Base-by-base conservation (phyloP, 2,888 invertebrate genomes). In the Litoditis marina region DNA sequence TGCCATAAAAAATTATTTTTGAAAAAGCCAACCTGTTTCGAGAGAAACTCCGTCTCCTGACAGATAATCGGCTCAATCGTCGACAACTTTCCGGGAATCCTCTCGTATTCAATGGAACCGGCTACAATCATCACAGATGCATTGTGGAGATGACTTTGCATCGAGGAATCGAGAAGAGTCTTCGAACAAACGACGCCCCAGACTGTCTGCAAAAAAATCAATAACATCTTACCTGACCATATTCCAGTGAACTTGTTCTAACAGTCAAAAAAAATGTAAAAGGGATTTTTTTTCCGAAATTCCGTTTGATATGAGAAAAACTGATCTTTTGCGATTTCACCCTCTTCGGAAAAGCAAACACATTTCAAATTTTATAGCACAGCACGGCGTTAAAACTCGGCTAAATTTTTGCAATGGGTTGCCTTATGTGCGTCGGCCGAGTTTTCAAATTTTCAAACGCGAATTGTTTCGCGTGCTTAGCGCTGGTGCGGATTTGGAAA, bases 151-250 rank as follows among this genome's bases (percentile, higher is more conserved):
- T 60, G 31, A 27, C 32, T 36, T 25, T 46, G 68, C 63, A 51
- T 61, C 53, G 47, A 66, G 34, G 31, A 90, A 85, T 96, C 94
- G 0, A 92, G 91, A 0, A 96, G 90, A 84, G 94, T 93, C 86
- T 98, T 96, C 11, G 91, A 90, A 81, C 92, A 92, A 7, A 93
- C 92, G 0, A 94, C 90, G 0, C 96, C 96, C 72, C 89, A 89
- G 0, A 95, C 87, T 54, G 95, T 69, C 70, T 82, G 60, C 5
- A 67, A 56, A 25, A 32, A 34, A 5, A 27, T 32, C n/a, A n/a
- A n/a, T n/a, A n/a, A n/a, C n/a, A n/a, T n/a, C n/a, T 42, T 16
- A 31, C 1, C 22, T 25, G 11, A n/a, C n/a, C n/a, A n/a, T n/a
- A n/a, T n/a, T n/a, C n/a, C n/a, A n/a, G n/a, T n/a, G n/a, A n/a